These are phyloP conservation scores for Capitella teleta DNA, from an alignment of 1,140 invertebrate species.

Conservation along the genomic window DNA sequence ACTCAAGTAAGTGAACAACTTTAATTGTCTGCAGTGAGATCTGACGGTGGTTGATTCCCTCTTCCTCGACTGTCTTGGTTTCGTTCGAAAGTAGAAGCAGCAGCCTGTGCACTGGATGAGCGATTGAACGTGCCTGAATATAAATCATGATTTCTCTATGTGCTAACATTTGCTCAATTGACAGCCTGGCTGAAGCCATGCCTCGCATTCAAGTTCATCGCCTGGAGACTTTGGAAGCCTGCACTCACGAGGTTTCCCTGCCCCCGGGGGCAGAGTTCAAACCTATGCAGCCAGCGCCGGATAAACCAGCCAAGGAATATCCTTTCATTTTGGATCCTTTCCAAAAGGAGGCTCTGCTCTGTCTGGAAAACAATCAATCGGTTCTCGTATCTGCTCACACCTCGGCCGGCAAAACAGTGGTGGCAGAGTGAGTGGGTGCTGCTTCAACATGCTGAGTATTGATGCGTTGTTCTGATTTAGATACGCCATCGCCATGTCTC, in stretches of 20 bases:
- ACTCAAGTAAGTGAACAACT: slow-evolving; percentile 2
- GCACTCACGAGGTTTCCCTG: slow-evolving; percentile 81
- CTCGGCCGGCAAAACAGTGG: slow-evolving; percentile 98
- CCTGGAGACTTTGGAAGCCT: slow-evolving; percentile 76
- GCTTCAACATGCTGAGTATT: not conserved
- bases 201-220: slow-evolving; percentile 63
- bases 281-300: slow-evolving; percentile 43
- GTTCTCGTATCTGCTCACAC: slow-evolving; percentile 98
- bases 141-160: not conserved
- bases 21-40: not conserved
- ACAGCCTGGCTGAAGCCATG: slow-evolving; percentile 32
- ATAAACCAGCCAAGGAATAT: slow-evolving; percentile 73
- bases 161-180: not conserved
- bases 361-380: slow-evolving; percentile 93
- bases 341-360: slow-evolving; percentile 93
- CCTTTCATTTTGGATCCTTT: slow-evolving; percentile 94
- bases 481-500: slow-evolving; percentile 59
- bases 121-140: not conserved
- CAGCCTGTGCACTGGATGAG: not conserved
- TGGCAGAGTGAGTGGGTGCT: slow-evolving; percentile 73
- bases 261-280: slow-evolving; percentile 74
- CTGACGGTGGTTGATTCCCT: not conserved
- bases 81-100: too few species aligned
- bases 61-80: not conserved
- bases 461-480: slow-evolving; percentile 27